phyloP scores from a whole-genome alignment of 2,113 vertebrate species.

The Myotis yumanensis region DNA sequence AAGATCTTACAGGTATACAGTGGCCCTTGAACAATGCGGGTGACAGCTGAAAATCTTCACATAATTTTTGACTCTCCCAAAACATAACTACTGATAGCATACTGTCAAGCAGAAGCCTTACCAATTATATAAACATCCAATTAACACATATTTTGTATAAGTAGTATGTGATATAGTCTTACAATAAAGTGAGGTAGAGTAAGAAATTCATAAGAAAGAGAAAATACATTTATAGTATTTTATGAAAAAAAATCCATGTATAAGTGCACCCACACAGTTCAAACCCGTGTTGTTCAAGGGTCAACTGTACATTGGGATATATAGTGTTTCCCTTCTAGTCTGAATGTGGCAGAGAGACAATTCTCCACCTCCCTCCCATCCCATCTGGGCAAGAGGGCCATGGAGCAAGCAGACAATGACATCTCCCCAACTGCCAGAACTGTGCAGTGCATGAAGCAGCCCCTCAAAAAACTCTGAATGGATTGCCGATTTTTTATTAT shows the following conservation, averaged over 20 bases:
- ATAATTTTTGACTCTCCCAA: not conserved
- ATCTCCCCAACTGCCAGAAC: constrained; percentile 45
- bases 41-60: not conserved
- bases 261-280: not conserved
- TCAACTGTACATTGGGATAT: not conserved
- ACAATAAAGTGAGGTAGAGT: not conserved
- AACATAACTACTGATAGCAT: not conserved
- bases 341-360: not conserved
- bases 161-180: not conserved
- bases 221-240: not conserved
- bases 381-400: constrained; percentile 24
- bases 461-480: constrained; percentile 72
- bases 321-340: not conserved
- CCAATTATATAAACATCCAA: not conserved
- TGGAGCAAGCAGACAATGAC: not conserved
- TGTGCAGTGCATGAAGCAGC: constrained; percentile 43
- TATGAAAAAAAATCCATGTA: not conserved
- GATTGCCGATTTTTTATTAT: constrained; percentile 81
- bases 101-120: not conserved
- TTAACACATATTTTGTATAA: not conserved
- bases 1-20: not conserved
- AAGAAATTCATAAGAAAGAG: not conserved
- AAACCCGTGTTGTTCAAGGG: not conserved
- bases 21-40: not conserved
- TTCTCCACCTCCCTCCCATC: not conserved